Base-by-base conservation (phyloP, 2,888 invertebrate species). In the Artemia sinica region DNA sequence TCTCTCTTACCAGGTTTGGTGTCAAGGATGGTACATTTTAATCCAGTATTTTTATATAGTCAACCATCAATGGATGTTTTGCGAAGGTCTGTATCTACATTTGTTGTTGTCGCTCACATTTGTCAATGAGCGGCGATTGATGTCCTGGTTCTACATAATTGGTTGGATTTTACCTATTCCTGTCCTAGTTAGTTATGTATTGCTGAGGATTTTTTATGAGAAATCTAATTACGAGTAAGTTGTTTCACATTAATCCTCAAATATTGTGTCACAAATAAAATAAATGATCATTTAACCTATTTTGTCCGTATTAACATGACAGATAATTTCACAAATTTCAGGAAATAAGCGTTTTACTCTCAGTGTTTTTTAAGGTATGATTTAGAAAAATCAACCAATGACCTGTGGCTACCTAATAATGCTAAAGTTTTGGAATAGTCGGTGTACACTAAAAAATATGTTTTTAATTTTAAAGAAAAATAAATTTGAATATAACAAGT, bases 31-130 rank as follows among this genome's bases (percentile, higher is more conserved):
- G 67, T 89, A 91, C 80, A 85, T 89, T 50, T 77, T 87, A 67
- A 84, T 91, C 68, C 89, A 91, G 79, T 92, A 91, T 79, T 91
- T 90, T 76, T 83, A 94, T 73, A 83, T 93, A 71, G 89, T 90
- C 75, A 94, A 90, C 80, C 95, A 94, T 80, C 87, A 91, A 73
- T 95, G 95, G 95, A 95, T 94, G 93, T 83, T 95, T 75, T 91
- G 91, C 80, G 93, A 93, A 79, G 93, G 93, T 0, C 84, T 93
- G 72, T 93, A 93, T 79, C 83, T 95, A 72, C 93, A 94, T 80
- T 94, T 93, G 0, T 85, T 95, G 73, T 85, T 95, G 2, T 92
- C 94, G 48, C 84, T 87, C 72, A 89, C 94, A 6, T 94, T 95
- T 79, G 88, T 91, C 73, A 87, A 89, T 28, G 93, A 94, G 80